These are phyloP conservation scores for Hyposoter didymator DNA, from an alignment of 2,888 invertebrate species.

Conservation along the genomic window DNA sequence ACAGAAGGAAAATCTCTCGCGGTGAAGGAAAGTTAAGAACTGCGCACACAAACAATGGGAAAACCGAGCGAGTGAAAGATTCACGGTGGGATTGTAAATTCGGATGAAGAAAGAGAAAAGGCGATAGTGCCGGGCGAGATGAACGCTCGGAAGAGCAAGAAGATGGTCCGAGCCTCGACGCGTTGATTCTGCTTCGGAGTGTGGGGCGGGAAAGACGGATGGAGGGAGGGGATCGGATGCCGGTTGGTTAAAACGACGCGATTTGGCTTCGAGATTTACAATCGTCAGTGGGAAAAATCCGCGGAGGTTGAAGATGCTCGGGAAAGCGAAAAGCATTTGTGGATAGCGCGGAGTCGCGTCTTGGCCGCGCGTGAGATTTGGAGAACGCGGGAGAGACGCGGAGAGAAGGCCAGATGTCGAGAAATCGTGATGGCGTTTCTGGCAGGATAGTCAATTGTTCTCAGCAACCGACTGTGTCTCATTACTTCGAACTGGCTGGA, in stretches of 20 bases:
- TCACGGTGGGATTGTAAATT: slow-evolving; percentile 4
- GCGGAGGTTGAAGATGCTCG: slow-evolving; percentile 60
- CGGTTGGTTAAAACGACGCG: slow-evolving; percentile 45
- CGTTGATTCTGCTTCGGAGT: neutral
- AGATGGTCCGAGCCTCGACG: neutral
- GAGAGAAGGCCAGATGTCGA: slow-evolving; percentile 35
- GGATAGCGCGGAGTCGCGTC: slow-evolving; percentile 13
- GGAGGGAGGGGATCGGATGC: neutral
- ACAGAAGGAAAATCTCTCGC: neutral
- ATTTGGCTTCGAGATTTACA: slow-evolving; percentile 39
- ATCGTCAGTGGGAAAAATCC: slow-evolving; percentile 55
- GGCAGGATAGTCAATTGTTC: slow-evolving; percentile 80
- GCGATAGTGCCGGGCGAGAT: slow-evolving; percentile 18
- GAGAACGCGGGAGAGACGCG: slow-evolving; percentile 9
- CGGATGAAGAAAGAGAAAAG: neutral
- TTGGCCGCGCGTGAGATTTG: slow-evolving; percentile 2
- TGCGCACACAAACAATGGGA: neutral
- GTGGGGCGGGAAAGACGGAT: neutral
- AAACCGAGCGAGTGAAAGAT: slow-evolving; percentile 9
- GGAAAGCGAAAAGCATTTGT: slow-evolving; percentile 50
- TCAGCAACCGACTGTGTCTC: slow-evolving; percentile 81
- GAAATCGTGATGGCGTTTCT: slow-evolving; percentile 71
- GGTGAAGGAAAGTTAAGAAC: neutral
- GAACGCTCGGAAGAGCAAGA: slow-evolving; percentile 34
- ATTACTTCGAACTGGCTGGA: slow-evolving; percentile 83